phyloP scores from a whole-genome alignment of 2,888 invertebrate genomes.

The Eristalinus aeneus region DNA sequence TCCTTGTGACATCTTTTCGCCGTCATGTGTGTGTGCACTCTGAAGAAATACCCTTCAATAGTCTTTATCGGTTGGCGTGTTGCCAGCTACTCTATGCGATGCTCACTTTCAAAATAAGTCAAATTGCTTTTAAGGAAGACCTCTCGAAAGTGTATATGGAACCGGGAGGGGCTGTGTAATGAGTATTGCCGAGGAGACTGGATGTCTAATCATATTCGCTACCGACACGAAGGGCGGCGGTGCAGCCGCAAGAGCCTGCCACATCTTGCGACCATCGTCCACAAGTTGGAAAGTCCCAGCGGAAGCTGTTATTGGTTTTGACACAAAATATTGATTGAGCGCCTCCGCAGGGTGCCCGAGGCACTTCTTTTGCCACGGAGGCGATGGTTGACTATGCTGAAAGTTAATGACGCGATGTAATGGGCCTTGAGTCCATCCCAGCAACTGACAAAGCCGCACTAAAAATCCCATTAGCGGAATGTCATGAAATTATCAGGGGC shows the following conservation, averaged over 20 bases:
- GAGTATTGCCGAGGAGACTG: slow-evolving; percentile 50
- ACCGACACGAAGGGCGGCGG: neutral
- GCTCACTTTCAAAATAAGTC: slow-evolving; percentile 55
- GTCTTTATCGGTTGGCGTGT: slow-evolving; percentile 38
- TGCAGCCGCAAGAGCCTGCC: neutral
- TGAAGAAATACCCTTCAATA: slow-evolving; percentile 21
- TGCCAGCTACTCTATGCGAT: slow-evolving; percentile 56
- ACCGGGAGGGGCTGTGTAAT: slow-evolving; percentile 31
- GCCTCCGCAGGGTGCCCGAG: neutral
- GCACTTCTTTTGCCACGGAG: neutral
- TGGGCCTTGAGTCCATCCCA: neutral
- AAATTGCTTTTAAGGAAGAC: slow-evolving; percentile 62
- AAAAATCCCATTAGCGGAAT: slow-evolving; percentile 43
- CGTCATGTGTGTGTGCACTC: slow-evolving; percentile 14
- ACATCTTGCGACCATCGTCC: neutral
- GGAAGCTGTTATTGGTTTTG: neutral
- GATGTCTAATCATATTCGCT: slow-evolving; percentile 63
- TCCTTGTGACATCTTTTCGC: slow-evolving; percentile 24
- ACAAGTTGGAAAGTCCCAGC: neutral
- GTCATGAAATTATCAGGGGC: slow-evolving; percentile 41
- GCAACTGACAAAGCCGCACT: neutral
- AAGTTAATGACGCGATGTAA: neutral
- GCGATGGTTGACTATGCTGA: neutral
- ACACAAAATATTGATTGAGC: neutral
- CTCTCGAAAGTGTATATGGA: slow-evolving; percentile 50